Evolutionary conservation across 1,140 invertebrate genomes (phyloP), one percentile per base, ranked within the genome.

Genomic region (Varroa destructor): DNA sequence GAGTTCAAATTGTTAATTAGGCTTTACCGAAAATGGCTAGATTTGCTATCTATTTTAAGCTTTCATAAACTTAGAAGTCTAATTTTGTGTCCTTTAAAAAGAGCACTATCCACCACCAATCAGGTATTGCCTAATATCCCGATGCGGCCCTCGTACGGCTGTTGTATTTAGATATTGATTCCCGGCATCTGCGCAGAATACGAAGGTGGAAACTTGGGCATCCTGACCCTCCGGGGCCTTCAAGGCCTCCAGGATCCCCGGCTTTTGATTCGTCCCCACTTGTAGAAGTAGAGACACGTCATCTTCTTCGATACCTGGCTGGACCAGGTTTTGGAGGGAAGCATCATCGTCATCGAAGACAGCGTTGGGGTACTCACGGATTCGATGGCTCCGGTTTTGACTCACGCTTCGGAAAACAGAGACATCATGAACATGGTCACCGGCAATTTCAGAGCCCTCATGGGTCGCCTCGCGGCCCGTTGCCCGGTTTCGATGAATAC

Each of bases 291-390:
- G 37, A 67, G 12, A 12, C 12, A 12, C 61, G 61, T 43, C 10
- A 46, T 2, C 14, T 14, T 46, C 40, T 4, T 14, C 14, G 61
- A 67, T 12, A 67, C 36, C 40, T 67, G 2, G 61, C 12, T 36
- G 61, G 10, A 2, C 12, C 61, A 3, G 46, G 46, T 40, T n/a
- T 67, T 37, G n/a, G 61, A 36, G 0, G 1, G 46, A 1, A 12
- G 12, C 61, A 67, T 40, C 12, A 67, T 37, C 61, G 61, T 14
- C 14, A 67, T 40, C 61, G 61, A 3, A 12, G 61, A 67, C 61
- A 67, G 2, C 61, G 37, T 8, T 67, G 40, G 40, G 61, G 61
- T 67, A 12, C 61, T 10, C 61, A 12, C 1, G 61, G 37, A 25
- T 67, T 67, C 61, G 61, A 51, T 8, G 25, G 57, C 4, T 40